phyloP scores from a whole-genome alignment of 2,888 invertebrate genomes.

The Deroplatys truncata region DNA sequence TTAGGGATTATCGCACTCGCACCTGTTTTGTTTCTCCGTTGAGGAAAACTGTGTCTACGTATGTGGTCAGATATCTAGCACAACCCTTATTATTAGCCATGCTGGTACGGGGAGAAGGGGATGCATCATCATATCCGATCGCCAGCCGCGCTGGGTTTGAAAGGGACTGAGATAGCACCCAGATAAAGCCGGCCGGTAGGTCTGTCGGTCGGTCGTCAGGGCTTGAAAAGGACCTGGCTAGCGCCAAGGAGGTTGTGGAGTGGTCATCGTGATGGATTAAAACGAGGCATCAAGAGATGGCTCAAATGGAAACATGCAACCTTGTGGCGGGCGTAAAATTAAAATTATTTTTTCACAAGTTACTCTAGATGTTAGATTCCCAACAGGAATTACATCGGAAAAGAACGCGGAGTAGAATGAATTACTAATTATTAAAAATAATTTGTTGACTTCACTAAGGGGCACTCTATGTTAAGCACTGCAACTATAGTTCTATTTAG shows the following conservation, averaged over 20 bases:
- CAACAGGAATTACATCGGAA: too few relatives aligned
- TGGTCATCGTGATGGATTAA: not conserved
- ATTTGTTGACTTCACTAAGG: too few relatives aligned
- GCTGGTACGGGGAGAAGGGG: too few relatives aligned
- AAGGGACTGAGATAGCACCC: slow-evolving; percentile 6
- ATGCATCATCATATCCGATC: not conserved
- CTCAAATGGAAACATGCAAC: too few relatives aligned
- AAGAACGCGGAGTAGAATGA: too few relatives aligned
- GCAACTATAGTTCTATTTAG: too few relatives aligned
- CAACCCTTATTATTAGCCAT: slow-evolving; percentile 13
- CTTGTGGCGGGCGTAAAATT: too few relatives aligned
- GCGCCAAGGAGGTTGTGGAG: not conserved
- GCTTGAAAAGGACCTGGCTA: slow-evolving; percentile 2
- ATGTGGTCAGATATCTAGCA: not conserved
- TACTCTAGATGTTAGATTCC: too few relatives aligned
- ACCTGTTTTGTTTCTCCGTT: not conserved
- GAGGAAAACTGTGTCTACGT: too few relatives aligned
- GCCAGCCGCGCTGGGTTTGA: slow-evolving; percentile 6
- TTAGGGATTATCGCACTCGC: not conserved
- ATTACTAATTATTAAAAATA: too few relatives aligned
- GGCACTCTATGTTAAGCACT: too few relatives aligned
- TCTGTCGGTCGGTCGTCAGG: not conserved
- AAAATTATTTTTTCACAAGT: too few relatives aligned
- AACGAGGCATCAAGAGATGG: not conserved
- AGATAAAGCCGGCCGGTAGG: not conserved